Percentiles rank a stretch among this genome's conserved stretches.
Evolutionary conservation across 2,113 vertebrate genomes (phyloP).

Genomic region (Ptyas mucosa): DNA sequence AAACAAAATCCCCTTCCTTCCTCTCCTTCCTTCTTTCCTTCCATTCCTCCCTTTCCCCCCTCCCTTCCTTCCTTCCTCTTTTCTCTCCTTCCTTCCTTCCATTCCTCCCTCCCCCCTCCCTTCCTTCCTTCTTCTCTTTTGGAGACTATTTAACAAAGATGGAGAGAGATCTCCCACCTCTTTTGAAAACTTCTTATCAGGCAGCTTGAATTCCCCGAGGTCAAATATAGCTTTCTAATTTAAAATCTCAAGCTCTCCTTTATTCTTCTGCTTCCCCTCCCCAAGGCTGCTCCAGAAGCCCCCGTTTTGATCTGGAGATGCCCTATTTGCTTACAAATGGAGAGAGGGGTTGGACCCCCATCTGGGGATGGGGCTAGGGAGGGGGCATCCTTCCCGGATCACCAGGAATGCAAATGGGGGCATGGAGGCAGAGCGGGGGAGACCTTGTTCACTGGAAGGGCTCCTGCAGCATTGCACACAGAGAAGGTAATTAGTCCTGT

Average conservation of each 20-base stretch:
- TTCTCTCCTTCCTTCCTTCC: neutral
- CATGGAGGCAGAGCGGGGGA: slow-evolving; percentile 43
- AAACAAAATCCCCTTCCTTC: neutral
- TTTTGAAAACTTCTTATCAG: neutral
- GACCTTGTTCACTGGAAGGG: slow-evolving; percentile 62
- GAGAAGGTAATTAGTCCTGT: slow-evolving; percentile 63
- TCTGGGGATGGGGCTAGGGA: neutral
- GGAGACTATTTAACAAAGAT: neutral
- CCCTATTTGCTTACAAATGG: neutral
- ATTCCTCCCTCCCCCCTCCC: too few species aligned
- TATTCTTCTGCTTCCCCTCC: neutral
- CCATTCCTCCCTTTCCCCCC: too few species aligned
- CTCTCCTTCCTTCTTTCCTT: neutral
- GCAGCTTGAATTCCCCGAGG: neutral
- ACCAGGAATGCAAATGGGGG: slow-evolving; percentile 36
- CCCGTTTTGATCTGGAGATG: neutral
- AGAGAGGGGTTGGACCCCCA: neutral
- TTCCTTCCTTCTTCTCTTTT: neutral
- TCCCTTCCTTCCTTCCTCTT: too few species aligned
- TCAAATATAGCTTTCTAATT: neutral
- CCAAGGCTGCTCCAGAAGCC: neutral
- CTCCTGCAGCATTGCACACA: slow-evolving; percentile 62
- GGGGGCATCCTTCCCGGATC: neutral
- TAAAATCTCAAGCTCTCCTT: neutral
- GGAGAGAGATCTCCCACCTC: neutral